Evolutionary conservation across 2,113 vertebrate genomes (phyloP), one percentile per base, ranked within the genome.

Genomic region (Phocoena phocoena): DNA sequence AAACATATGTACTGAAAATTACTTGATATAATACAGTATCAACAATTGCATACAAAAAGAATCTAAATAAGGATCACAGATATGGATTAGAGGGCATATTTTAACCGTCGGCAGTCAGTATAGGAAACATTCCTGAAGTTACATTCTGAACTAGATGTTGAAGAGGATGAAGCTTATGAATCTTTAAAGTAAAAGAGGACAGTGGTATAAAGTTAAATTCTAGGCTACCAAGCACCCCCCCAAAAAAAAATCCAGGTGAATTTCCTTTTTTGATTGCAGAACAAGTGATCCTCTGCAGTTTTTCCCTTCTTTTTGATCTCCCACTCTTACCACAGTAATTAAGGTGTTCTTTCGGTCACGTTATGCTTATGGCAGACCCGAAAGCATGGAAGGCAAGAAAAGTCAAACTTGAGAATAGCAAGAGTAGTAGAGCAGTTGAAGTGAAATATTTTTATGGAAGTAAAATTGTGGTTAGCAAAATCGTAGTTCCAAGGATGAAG

Each of bases 71-170:
- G 79, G 23, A 67, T 3, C 33, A 74, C 47, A 23, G 23, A 83
- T 47, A 55, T 47, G 62, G 41, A 85, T 21, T 41, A 88, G 38
- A 89, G 62, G 6, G 1, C 41, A 55, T 90, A 76, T 85, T 80
- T 91, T 88, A 62, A 65, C 62, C 38, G 47, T 60, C 53, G 58
- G 18, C 18, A 74, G 2, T 95, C 58, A 92, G 28, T 38, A 14
- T 28, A 53, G 26, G 47, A 81, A 91, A 62, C 26, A 79, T n/a
- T 60, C 33, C 41, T 88, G 4, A 83, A 28, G 47, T 90, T 73
- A 95, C 83, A 93, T 74, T 90, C 26, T 77, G 44, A 77, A 36
- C 28, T 81, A 26, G 63, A 88, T 79, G 90, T 94, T 93, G 55
- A 88, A 91, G 63, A 90, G 5, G 28, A n/a, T 55, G 2, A 91